Evolutionary conservation across 2,888 invertebrate genomes (phyloP).

Genomic region (Dicyrtoma fusca): DNA sequence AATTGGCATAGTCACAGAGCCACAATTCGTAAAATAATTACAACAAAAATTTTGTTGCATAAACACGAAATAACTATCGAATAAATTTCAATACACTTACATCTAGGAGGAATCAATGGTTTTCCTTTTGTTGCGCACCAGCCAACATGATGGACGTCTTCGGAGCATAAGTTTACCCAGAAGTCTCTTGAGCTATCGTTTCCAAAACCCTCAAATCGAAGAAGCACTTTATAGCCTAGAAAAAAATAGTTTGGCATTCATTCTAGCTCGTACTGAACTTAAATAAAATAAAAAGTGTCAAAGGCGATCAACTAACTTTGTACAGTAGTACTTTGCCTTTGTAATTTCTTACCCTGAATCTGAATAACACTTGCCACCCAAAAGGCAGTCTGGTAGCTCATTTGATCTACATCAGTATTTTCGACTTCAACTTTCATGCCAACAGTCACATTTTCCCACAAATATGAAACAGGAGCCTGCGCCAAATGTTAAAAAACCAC

Average conservation of each 20-base stretch:
- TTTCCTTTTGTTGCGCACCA: slow-evolving; percentile 97
- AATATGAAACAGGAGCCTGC: slow-evolving; percentile 74
- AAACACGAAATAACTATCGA: too few relatives aligned
- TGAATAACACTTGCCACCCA: slow-evolving; percentile 96
- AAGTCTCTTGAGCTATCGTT: slow-evolving; percentile 87
- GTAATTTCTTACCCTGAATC: slow-evolving; percentile 75
- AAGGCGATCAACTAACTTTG: too few relatives aligned
- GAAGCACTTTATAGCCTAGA: slow-evolving; percentile 65
- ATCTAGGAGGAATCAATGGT: slow-evolving; percentile 90
- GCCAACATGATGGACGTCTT: slow-evolving; percentile 94
- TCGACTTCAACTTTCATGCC: slow-evolving; percentile 93
- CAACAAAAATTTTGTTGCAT: too few relatives aligned
- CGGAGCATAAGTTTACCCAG: slow-evolving; percentile 93
- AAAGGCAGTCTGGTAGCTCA: slow-evolving; percentile 80
- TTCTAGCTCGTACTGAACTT: not conserved
- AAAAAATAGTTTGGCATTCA: not conserved
- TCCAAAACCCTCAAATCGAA: slow-evolving; percentile 89
- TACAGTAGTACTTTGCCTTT: too few relatives aligned
- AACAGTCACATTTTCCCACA: slow-evolving; percentile 86
- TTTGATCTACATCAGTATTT: slow-evolving; percentile 83
- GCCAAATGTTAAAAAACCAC: too few relatives aligned
- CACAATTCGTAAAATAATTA: too few relatives aligned
- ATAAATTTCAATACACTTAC: too few relatives aligned
- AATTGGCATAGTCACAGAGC: not conserved
- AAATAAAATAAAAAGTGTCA: too few relatives aligned